Percentiles rank a stretch among this genome's conserved stretches.
Evolutionary conservation across 2,113 vertebrate species (phyloP).

Genomic region (Bettongia penicillata): DNA sequence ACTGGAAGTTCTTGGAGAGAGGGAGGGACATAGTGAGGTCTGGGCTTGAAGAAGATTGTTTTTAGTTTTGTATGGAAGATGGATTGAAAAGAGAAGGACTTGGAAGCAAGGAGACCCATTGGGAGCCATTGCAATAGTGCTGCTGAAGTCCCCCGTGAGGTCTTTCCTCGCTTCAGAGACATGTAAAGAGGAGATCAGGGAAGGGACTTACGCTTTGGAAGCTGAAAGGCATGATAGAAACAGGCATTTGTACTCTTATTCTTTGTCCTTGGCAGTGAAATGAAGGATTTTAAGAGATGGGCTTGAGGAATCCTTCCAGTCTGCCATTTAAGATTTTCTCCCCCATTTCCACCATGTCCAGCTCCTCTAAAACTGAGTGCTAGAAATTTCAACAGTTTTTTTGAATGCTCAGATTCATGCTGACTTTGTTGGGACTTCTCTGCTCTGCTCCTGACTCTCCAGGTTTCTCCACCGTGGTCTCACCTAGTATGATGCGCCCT

Average conservation of each 20-base stretch:
- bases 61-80: background rate
- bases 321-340: background rate
- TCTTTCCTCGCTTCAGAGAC: background rate
- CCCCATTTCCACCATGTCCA: background rate
- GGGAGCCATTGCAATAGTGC: background rate
- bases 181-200: background rate
- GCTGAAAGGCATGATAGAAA: background rate
- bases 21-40: background rate
- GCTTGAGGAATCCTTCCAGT: background rate
- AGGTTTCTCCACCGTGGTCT: background rate
- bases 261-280: background rate
- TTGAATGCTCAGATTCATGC: background rate
- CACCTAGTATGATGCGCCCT: background rate
- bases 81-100: background rate
- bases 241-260: background rate
- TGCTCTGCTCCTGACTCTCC: background rate
- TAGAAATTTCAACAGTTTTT: background rate
- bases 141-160: background rate
- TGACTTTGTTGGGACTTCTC: background rate
- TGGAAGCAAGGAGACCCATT: background rate
- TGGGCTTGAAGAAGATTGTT: background rate
- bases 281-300: background rate
- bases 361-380: background rate
- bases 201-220: background rate
- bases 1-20: background rate